phyloP scores from a whole-genome alignment of 1,140 invertebrate genomes.

The Meteorus sp. region DNA sequence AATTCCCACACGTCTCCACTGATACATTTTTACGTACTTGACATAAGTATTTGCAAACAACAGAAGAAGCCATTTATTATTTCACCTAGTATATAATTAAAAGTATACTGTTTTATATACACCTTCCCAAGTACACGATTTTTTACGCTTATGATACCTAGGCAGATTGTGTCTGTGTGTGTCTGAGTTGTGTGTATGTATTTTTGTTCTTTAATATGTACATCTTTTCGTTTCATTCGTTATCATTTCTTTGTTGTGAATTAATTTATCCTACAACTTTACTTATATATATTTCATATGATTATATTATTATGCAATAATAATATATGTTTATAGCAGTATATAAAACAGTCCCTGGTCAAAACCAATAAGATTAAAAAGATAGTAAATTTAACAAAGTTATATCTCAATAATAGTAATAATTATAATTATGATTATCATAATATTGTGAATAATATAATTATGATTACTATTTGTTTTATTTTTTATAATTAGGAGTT shows the following conservation, averaged over 20 bases:
- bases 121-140: constrained; percentile 58
- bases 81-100: constrained; percentile 57
- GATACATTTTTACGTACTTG: neutral
- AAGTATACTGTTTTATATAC: constrained; percentile 61
- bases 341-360: constrained; percentile 59
- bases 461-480: too few relatives aligned
- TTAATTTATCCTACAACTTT: constrained; percentile 32
- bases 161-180: constrained; percentile 53
- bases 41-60: constrained; percentile 53
- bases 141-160: constrained; percentile 52
- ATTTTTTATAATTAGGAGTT: too few relatives aligned
- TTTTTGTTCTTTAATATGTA: constrained; percentile 36
- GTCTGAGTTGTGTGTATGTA: too few relatives aligned
- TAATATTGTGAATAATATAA: too few relatives aligned
- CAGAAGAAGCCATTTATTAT: constrained; percentile 60
- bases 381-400: constrained; percentile 25
- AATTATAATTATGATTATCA: constrained; percentile 18
- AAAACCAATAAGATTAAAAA: constrained; percentile 53
- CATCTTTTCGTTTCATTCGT: constrained; percentile 16
- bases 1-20: too few relatives aligned
- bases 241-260: constrained; percentile 35
- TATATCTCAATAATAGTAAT: constrained; percentile 22
- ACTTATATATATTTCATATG: constrained; percentile 48
- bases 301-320: constrained; percentile 52
- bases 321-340: constrained; percentile 49